A percentile compares a stretch with the other conserved stretches of the same genome.
Conservation (phyloP, 2,113 vertebrate genomes). For the Tretioscincus oriximinensis region DNA sequence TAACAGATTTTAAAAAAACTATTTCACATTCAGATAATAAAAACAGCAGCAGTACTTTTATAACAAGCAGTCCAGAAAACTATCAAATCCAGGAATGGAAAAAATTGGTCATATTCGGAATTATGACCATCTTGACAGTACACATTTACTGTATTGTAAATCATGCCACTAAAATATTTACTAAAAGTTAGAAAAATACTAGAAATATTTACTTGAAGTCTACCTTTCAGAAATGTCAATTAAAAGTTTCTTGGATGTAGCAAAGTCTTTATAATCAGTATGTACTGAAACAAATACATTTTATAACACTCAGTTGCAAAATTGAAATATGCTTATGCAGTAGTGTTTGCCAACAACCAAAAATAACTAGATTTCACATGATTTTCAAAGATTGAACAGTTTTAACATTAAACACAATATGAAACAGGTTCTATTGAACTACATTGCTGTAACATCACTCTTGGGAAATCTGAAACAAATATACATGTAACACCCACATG, state of each 20-base stretch:
- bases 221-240: not conserved
- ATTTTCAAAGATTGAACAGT: not conserved
- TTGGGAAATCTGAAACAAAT: constrained; percentile 44
- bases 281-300: not conserved
- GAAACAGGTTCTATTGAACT: constrained; percentile 25
- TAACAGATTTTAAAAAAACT: too few species aligned
- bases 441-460: constrained; percentile 36
- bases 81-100: not conserved
- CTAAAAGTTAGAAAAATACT: too few species aligned
- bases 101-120: not conserved
- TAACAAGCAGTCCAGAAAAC: too few species aligned
- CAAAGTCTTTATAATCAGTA: not conserved
- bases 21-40: too few species aligned
- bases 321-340: constrained; percentile 44
- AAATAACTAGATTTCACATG: not conserved
- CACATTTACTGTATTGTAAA: not conserved
- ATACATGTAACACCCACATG: constrained; percentile 51
- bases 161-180: not conserved
- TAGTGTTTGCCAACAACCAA: not conserved
- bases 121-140: not conserved
- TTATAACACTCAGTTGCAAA: not conserved
- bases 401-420: not conserved
- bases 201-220: not conserved
- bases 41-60: too few species aligned
- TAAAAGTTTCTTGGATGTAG: not conserved